Conservation (phyloP, 2,888 invertebrate genomes). For the Podotricha telesiphe region DNA sequence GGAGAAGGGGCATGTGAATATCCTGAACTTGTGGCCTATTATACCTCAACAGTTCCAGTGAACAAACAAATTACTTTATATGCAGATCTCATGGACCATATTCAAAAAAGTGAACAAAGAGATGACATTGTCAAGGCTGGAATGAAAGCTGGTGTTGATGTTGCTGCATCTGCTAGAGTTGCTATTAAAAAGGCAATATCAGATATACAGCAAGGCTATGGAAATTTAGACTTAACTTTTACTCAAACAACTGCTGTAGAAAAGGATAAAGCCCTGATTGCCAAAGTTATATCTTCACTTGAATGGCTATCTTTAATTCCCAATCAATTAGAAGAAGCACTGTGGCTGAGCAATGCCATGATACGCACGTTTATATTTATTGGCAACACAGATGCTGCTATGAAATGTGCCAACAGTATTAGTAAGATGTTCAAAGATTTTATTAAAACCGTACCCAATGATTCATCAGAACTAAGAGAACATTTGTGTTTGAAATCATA, state of each 20-base stretch:
- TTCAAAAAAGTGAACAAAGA: slow-evolving; percentile 86
- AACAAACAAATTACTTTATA: slow-evolving; percentile 82
- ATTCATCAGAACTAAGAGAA: slow-evolving; percentile 86
- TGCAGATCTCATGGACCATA: slow-evolving; percentile 87
- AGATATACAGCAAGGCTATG: slow-evolving; percentile 75
- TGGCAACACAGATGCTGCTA: slow-evolving; percentile 92
- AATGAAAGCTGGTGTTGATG: slow-evolving; percentile 89
- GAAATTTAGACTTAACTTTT: slow-evolving; percentile 81
- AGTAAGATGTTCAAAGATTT: slow-evolving; percentile 70
- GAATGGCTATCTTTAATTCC: slow-evolving; percentile 94
- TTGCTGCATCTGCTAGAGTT: slow-evolving; percentile 91
- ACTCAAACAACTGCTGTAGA: slow-evolving; percentile 86
- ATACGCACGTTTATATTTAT: slow-evolving; percentile 92
- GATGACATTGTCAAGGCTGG: slow-evolving; percentile 88
- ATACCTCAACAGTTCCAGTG: slow-evolving; percentile 90
- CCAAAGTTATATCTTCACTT: slow-evolving; percentile 83
- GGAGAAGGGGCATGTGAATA: slow-evolving; percentile 84
- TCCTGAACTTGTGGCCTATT: slow-evolving; percentile 92
- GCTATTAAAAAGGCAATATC: slow-evolving; percentile 90
- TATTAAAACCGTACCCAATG: slow-evolving; percentile 66
- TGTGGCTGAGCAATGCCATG: slow-evolving; percentile 94
- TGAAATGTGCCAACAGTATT: slow-evolving; percentile 84
- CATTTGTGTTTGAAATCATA: slow-evolving; percentile 95
- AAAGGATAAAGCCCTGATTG: slow-evolving; percentile 72
- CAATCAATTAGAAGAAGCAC: slow-evolving; percentile 90